Evolutionary conservation across 1,140 invertebrate genomes (phyloP), one percentile per base, ranked within the genome.

Genomic region (Drosophila tani): DNA sequence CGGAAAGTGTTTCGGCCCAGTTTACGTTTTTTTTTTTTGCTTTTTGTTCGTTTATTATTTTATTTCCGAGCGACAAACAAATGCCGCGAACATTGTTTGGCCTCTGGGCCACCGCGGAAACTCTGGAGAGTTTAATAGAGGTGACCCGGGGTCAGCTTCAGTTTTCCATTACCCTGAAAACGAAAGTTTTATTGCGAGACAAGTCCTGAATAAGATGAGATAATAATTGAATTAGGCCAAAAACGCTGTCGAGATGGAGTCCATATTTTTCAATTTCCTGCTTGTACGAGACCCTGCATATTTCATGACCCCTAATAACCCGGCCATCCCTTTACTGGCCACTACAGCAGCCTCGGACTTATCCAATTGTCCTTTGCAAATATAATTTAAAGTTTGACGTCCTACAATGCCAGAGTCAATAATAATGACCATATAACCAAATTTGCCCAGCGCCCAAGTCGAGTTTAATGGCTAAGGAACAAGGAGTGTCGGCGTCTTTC

Each of bases 391-490:
- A 87, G 84, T 88, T 87, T 88, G 66, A 56, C 66, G 40, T 58
- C 62, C 57, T 56, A 63, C 78, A 76, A 57, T 82, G 82, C 83
- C 67, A 88, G 75, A 87, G 83, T 87, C 83, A 88, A 87, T 87
- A 88, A 83, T 88, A 88, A 88, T 88, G 84, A 78, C 84, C 84
- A 81, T 88, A 75, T 88, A 88, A 88, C 81, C 84, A 84, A 87
- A 88, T 88, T 87, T 88, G 68, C 76, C 67, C 73, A 67, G 73
- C 32, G 80, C 80, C 53, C 68, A 67, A 80, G 51, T 68, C 69
- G 68, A 77, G 76, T 70, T 73, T 55, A 63, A 35, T 67, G 46
- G 68, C 27, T 57, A 49, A 8, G 50, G 14, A 40, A 29, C 6
- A n/a, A n/a, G 64, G 5, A 21, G 35, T 29, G 4, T 8, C 32